These are phyloP conservation scores for Dynastes hyllus DNA, from an alignment of 2,888 invertebrate genomes.

Conservation along the genomic window DNA sequence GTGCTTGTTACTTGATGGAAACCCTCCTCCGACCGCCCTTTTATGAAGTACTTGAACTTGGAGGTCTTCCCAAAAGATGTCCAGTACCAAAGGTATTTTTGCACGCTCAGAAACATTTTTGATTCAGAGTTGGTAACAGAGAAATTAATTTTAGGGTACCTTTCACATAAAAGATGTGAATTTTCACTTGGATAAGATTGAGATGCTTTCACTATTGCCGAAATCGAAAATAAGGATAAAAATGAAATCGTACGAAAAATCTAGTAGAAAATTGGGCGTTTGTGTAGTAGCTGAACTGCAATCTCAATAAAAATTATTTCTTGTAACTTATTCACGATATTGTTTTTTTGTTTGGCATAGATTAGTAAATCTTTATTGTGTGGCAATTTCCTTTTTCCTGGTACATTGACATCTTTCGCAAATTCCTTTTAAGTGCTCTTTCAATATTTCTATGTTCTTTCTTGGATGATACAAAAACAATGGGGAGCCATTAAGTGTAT, in stretches of 20 bases:
- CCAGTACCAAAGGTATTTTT: slow-evolving; percentile 19
- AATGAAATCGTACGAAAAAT: background rate
- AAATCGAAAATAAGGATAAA: background rate
- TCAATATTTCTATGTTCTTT: no score
- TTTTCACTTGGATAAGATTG: background rate
- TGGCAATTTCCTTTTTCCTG: no score
- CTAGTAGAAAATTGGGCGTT: background rate
- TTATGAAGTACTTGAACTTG: background rate
- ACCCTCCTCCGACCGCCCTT: background rate
- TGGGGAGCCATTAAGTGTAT: no score
- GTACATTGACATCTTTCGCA: no score
- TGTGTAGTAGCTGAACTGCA: background rate
- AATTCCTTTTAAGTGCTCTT: no score
- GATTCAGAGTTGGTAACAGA: background rate
- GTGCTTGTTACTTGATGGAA: background rate
- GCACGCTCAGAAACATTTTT: background rate
- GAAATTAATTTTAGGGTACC: slow-evolving; percentile 6
- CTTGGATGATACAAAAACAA: no score
- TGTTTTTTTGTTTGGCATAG: no score
- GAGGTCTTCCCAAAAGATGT: background rate
- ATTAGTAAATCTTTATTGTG: no score
- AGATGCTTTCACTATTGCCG: background rate
- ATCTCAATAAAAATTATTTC: background rate
- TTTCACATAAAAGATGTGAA: background rate
- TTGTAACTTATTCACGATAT: no score